These are phyloP conservation scores for Catotricha subobsoleta DNA, from an alignment of 2,888 invertebrate species.

Conservation along the genomic window DNA sequence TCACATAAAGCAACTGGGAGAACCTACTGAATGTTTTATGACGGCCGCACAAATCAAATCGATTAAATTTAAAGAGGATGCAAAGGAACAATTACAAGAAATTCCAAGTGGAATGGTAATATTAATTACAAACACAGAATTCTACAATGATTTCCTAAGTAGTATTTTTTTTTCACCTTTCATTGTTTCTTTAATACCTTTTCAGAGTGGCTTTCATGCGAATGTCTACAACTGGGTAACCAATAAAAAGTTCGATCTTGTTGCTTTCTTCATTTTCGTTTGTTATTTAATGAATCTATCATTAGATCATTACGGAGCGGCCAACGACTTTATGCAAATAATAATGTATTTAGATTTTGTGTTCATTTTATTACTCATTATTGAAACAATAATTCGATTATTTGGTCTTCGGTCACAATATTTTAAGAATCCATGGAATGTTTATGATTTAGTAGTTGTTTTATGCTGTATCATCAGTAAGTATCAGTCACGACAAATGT, in stretches of 20 bases:
- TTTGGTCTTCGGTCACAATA: conserved; percentile 63
- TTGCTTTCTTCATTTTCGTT: conserved; percentile 68
- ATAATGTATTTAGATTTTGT: conserved; percentile 55
- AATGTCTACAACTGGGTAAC: conserved; percentile 62
- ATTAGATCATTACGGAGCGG: conserved; percentile 56
- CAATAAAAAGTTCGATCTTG: conserved; percentile 68
- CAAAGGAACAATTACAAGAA: too few relatives aligned
- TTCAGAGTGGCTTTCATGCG: conserved; percentile 57
- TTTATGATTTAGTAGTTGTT: conserved; percentile 68
- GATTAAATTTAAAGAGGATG: too few relatives aligned
- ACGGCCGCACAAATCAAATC: too few relatives aligned
- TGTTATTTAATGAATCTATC: conserved; percentile 70
- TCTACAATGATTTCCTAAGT: too few relatives aligned
- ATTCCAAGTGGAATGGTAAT: too few relatives aligned
- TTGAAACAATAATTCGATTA: conserved; percentile 63
- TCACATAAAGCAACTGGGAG: too few relatives aligned
- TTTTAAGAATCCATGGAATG: conserved; percentile 71
- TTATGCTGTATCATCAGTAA: conserved; percentile 61
- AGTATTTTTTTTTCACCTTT: too few relatives aligned
- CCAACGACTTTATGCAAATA: conserved; percentile 38
- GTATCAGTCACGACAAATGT: too few relatives aligned
- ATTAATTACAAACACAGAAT: too few relatives aligned
- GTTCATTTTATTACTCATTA: conserved; percentile 64
- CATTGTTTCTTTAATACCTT: neutral
- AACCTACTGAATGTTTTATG: too few relatives aligned